Conservation (phyloP, 2,797 vertebrate genomes). For the Alectoris magna region DNA sequence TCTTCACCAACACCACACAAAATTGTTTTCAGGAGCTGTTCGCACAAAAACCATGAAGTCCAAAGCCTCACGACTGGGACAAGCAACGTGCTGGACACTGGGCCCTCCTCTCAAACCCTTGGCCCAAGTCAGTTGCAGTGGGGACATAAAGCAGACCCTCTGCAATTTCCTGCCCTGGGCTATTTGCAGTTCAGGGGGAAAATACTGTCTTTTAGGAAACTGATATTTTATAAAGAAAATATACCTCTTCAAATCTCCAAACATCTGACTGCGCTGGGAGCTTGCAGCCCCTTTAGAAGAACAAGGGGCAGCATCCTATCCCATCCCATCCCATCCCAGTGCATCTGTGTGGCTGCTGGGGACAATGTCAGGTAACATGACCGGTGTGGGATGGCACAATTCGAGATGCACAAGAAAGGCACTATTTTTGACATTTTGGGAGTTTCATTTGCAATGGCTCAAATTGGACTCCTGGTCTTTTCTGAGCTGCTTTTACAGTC, state of each 20-base stretch:
- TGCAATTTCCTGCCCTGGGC: not conserved
- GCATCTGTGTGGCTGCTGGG: not conserved
- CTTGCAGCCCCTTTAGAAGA: not conserved
- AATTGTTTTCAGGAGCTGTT: not conserved
- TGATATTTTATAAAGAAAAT: not conserved
- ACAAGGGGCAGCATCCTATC: not conserved
- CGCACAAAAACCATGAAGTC: not conserved
- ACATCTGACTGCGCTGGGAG: not conserved
- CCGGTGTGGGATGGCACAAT: not conserved
- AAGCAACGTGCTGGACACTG: not conserved
- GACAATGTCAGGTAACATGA: not conserved
- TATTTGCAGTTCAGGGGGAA: not conserved
- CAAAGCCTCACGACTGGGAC: not conserved
- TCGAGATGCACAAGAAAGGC: not conserved
- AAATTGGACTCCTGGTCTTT: not conserved
- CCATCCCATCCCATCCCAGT: not conserved
- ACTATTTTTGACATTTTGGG: not conserved
- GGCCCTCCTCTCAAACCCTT: not conserved
- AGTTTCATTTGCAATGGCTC: not conserved
- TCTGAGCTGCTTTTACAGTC: not conserved
- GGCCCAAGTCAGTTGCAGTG: not conserved
- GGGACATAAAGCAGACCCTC: not conserved
- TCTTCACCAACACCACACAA: not conserved
- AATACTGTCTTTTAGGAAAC: not conserved
- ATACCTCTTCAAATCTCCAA: not conserved